phyloP scores from a whole-genome alignment of 1,140 invertebrate species.

The Procambarus virginalis region DNA sequence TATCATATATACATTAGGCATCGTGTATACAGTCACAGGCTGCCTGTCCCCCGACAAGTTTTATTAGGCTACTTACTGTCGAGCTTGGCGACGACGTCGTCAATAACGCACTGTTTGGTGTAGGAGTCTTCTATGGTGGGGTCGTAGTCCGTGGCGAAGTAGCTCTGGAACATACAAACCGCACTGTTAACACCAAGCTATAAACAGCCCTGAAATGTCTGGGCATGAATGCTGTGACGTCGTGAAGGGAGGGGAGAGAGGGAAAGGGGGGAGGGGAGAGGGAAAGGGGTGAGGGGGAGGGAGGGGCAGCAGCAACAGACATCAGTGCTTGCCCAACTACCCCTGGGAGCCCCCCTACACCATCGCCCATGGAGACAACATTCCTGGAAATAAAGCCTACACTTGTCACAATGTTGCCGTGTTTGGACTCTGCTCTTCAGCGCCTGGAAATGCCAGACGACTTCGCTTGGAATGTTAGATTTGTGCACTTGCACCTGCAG shows the following conservation, averaged over 20 bases:
- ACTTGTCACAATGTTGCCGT: too few relatives aligned
- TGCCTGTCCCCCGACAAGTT: neutral
- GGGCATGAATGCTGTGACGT: neutral
- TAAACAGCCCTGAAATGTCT: too few relatives aligned
- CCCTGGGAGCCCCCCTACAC: neutral
- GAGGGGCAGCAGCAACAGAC: neutral
- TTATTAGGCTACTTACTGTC: constrained; percentile 85
- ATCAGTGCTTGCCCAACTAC: too few relatives aligned
- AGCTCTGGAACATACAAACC: constrained; percentile 81
- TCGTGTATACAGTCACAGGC: too few relatives aligned
- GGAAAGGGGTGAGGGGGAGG: neutral
- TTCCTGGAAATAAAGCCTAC: too few relatives aligned
- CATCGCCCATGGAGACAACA: too few relatives aligned
- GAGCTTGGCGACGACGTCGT: constrained; percentile 92
- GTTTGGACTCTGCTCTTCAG: too few relatives aligned
- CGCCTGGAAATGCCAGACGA: too few relatives aligned
- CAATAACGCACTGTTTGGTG: constrained; percentile 95
- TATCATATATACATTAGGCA: too few relatives aligned
- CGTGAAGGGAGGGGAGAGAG: too few relatives aligned
- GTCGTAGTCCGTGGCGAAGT: constrained; percentile 95
- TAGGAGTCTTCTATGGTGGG: constrained; percentile 96
- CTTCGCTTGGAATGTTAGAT: too few relatives aligned
- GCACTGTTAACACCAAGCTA: neutral
- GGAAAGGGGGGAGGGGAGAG: neutral
- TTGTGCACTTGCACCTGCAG: too few relatives aligned